Base-by-base conservation (phyloP, 2,888 invertebrate species). In the Diaphora mendica region DNA sequence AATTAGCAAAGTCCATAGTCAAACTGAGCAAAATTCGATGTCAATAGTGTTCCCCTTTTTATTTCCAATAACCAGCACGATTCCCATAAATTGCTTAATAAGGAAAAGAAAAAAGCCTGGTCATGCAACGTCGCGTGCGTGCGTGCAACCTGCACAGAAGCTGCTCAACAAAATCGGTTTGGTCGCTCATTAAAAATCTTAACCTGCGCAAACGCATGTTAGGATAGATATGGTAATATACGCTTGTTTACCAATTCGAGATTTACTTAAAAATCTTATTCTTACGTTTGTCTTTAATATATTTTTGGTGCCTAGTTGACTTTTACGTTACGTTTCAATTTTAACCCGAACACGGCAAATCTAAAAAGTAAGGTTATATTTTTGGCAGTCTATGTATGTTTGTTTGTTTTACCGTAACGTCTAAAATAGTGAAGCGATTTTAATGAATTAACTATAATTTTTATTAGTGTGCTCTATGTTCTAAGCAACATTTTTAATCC, bases 51-150 rank as follows among this genome's bases (percentile, higher is more conserved):
- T 67, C 39, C 67, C 72, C 30, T 75, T 79, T 85, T 80, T 73
- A 80, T 79, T 77, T 76, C 65, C 76, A 80, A 81, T 83, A 81
- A 82, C 79, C 77, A 79, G 77, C 75, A 76, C 69, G 73, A 72
- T 48, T n/a, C 35, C 73, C 70, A 80, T 84, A 86, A 84, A 86
- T 79, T 78, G 73, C 71, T 82, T 83, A 88, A 87, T 86, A 85
- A 84, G 77, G 76, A 80, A 83, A 82, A 81, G 79, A 87, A 85
- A 85, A 88, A 86, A 85, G 81, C 76, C 73, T 74, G 80, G 89
- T 88, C 95, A 95, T 93, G 95, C 95, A 90, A 95, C 89, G 90
- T 95, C 89, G 95, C 94, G 94, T 95, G 94, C 90, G 86, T 83
- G 51, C 64, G 51, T 88, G 87, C 85, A 71, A 20, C 30, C 42